Evolutionary conservation across 2,888 invertebrate genomes (phyloP).

Genomic region (Malacosoma neustria): DNA sequence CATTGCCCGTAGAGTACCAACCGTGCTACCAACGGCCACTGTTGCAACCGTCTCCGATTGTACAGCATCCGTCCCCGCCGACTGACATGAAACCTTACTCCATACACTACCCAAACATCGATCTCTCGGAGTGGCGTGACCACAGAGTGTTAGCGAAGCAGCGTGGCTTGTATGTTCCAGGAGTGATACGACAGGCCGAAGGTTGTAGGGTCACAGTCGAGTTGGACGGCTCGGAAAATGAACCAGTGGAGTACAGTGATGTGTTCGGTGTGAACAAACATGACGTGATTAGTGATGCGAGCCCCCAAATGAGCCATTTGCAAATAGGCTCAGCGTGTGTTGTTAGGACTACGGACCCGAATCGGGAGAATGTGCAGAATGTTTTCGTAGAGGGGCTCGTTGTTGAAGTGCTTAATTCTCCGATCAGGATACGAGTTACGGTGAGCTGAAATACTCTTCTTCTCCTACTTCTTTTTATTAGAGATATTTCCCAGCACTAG

Average conservation of each 20-base stretch:
- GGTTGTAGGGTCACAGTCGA: constrained; percentile 85
- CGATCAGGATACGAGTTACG: constrained; percentile 65
- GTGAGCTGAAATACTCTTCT: too few relatives aligned
- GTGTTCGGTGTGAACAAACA: constrained; percentile 86
- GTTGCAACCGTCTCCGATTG: constrained; percentile 51
- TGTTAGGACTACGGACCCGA: constrained; percentile 78
- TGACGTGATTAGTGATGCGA: constrained; percentile 94
- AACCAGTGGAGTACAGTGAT: constrained; percentile 81
- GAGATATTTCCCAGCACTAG: too few relatives aligned
- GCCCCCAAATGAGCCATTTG: constrained; percentile 89
- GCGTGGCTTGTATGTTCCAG: constrained; percentile 88
- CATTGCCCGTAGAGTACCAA: constrained; percentile 42
- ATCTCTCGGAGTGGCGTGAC: constrained; percentile 95
- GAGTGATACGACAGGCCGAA: constrained; percentile 86
- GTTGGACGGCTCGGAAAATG: constrained; percentile 85
- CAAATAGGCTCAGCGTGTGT: constrained; percentile 87
- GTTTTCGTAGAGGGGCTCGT: constrained; percentile 92
- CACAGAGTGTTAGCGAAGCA: constrained; percentile 93
- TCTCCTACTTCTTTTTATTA: background rate
- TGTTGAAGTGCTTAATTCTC: constrained; percentile 62
- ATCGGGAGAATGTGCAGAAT: constrained; percentile 76
- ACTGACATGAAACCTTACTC: constrained; percentile 64
- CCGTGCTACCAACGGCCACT: constrained; percentile 39
- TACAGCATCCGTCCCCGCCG: constrained; percentile 70
- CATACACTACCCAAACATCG: constrained; percentile 78